Evolutionary conservation across 2,113 vertebrate genomes (phyloP).

Genomic region (Tonatia bakeri): DNA sequence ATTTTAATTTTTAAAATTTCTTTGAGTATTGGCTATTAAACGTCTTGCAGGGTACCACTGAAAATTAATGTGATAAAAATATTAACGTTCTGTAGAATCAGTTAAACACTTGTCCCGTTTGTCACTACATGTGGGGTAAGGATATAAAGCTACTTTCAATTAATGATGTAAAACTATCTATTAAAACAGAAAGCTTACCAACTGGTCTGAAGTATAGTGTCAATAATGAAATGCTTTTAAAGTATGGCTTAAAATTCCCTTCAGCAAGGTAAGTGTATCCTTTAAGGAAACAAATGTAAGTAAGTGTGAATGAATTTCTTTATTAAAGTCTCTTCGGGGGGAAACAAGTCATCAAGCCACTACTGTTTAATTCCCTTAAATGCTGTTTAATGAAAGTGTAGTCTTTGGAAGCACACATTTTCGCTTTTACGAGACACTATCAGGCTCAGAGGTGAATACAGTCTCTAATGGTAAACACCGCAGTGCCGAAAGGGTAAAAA

Average conservation of each 20-base stretch:
- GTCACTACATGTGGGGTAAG: neutral
- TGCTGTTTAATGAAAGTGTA: neutral
- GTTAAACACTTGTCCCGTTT: neutral
- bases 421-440: constrained; percentile 25
- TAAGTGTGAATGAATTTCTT: constrained; percentile 51
- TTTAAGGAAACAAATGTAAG: constrained; percentile 46
- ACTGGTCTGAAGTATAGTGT: neutral
- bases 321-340: neutral
- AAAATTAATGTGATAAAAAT: neutral
- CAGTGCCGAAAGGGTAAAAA: neutral
- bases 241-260: neutral
- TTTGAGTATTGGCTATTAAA: neutral
- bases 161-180: neutral
- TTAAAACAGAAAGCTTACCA: neutral
- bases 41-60: neutral
- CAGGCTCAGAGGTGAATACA: neutral
- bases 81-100: neutral
- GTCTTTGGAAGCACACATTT: neutral
- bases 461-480: neutral
- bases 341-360: neutral
- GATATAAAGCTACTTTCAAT: neutral
- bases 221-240: constrained; percentile 56
- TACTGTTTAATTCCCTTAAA: neutral
- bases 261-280: neutral
- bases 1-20: neutral